phyloP scores from a whole-genome alignment of 2,113 vertebrate genomes.

The Astur gentilis region DNA sequence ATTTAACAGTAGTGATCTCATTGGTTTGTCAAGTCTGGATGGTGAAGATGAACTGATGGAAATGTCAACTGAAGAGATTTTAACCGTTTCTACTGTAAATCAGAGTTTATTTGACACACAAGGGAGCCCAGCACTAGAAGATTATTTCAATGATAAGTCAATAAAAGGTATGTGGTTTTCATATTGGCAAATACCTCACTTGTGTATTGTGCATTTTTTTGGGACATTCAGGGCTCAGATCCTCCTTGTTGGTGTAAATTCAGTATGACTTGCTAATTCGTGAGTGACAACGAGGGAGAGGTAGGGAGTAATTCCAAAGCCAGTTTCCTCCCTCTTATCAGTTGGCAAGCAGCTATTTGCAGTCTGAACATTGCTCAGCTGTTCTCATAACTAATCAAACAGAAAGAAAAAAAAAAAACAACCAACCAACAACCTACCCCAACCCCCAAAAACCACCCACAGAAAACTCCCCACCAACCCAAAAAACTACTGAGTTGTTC shows the following conservation, averaged over 20 bases:
- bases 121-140: constrained; percentile 92
- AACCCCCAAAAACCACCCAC: too few relatives aligned
- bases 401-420: not conserved
- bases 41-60: constrained; percentile 97
- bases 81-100: constrained; percentile 95
- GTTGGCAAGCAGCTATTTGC: not conserved
- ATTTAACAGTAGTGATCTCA: constrained; percentile 96
- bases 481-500: not conserved
- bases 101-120: constrained; percentile 98
- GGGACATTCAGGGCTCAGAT: not conserved
- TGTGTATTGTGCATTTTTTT: not conserved
- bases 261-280: not conserved
- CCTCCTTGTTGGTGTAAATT: not conserved
- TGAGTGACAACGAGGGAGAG: not conserved
- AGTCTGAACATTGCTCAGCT: not conserved
- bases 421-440: not conserved
- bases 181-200: not conserved
- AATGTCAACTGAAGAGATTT: constrained; percentile 95
- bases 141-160: constrained; percentile 94
- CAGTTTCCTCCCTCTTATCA: not conserved
- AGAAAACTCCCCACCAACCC: not conserved
- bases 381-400: not conserved
- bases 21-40: constrained; percentile 93
- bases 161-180: constrained; percentile 79
- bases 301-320: not conserved